A percentile compares a stretch with the other conserved stretches of the same genome.
These are phyloP conservation scores for Semicossyphus pulcher DNA, from an alignment of 2,113 vertebrate genomes.

Conservation along the genomic window DNA sequence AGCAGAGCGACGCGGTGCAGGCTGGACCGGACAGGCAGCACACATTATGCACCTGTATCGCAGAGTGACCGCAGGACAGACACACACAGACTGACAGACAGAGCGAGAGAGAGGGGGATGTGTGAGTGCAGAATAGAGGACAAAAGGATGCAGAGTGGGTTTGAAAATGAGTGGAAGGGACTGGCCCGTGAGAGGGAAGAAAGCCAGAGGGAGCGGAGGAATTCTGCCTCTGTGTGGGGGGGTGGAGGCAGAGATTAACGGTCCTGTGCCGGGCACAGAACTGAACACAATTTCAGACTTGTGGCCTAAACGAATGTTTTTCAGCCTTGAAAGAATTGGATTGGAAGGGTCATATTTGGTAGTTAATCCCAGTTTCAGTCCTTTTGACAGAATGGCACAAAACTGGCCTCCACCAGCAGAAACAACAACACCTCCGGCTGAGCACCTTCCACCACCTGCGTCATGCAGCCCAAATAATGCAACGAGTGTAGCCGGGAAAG, in stretches of 20 bases:
- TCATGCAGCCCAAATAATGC: neutral
- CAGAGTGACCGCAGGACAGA: slow-evolving; percentile 10
- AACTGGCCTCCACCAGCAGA: slow-evolving; percentile 16
- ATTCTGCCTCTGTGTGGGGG: neutral
- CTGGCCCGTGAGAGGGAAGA: neutral
- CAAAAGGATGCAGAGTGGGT: slow-evolving; percentile 1
- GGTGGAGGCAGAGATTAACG: slow-evolving; percentile 5
- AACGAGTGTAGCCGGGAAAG: neutral
- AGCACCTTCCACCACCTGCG: neutral
- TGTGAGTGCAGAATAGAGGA: neutral
- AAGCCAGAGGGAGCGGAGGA: neutral
- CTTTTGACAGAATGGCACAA: slow-evolving; percentile 9
- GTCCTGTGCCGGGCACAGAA: neutral
- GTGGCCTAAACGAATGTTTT: neutral
- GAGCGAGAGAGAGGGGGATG: neutral
- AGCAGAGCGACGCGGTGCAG: slow-evolving; percentile 31
- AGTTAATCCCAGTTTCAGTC: neutral
- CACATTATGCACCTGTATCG: slow-evolving; percentile 61
- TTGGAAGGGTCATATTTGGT: no score
- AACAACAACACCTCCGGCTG: neutral
- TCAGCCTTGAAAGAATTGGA: neutral
- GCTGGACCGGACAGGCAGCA: slow-evolving; percentile 39
- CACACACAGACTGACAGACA: slow-evolving; percentile 1
- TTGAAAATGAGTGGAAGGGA: slow-evolving; percentile 2
- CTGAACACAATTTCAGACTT: neutral